These are phyloP conservation scores for Antheraea assamensis DNA, from an alignment of 2,888 invertebrate species.

Conservation along the genomic window DNA sequence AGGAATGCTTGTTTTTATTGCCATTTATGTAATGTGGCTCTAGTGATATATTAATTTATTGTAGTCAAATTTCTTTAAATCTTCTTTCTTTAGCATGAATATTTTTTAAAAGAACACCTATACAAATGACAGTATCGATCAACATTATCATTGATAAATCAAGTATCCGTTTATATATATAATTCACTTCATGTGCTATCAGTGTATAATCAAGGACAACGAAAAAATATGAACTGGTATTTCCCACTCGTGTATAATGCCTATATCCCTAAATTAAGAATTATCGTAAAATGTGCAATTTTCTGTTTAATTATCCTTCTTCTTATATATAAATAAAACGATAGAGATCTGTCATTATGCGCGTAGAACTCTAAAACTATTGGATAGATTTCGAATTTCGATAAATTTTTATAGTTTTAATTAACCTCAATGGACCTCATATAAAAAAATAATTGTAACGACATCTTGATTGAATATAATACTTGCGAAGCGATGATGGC, in stretches of 20 bases:
- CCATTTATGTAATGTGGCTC: too few species aligned
- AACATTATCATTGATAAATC: not conserved
- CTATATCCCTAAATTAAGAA: too few species aligned
- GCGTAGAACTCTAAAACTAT: not conserved
- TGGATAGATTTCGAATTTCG: not conserved
- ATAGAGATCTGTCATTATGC: not conserved
- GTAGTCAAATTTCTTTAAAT: too few species aligned
- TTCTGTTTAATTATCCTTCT: not conserved
- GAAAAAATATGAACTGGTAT: not conserved
- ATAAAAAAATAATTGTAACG: too few species aligned
- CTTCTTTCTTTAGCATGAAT: not conserved
- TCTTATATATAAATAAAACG: not conserved
- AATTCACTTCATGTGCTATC: not conserved
- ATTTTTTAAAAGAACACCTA: not conserved
- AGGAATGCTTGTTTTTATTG: too few species aligned
- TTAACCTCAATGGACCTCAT: not conserved
- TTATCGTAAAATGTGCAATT: too few species aligned
- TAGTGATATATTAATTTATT: too few species aligned
- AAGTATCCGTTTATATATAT: not conserved
- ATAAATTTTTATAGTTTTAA: not conserved
- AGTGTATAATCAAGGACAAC: not conserved
- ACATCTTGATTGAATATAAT: too few species aligned
- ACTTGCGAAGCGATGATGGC: too few species aligned
- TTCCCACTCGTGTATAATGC: not conserved
- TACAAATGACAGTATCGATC: not conserved